phyloP scores from a whole-genome alignment of 2,797 vertebrate genomes.

The Leptatherina wallacei region DNA sequence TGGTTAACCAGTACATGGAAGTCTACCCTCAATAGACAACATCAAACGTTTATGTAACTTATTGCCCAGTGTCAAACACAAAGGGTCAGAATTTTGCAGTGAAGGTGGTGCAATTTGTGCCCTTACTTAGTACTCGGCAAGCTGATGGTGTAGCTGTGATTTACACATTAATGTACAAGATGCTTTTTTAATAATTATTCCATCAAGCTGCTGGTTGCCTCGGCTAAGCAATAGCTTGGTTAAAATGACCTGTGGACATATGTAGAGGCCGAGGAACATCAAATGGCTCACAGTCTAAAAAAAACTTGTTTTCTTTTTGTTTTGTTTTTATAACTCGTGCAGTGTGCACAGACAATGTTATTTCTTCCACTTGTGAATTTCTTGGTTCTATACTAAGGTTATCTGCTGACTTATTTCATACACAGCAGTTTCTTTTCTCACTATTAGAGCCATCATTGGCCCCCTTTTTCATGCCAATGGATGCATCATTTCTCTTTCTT shows the following conservation, averaged over 20 bases:
- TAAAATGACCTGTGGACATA: not conserved
- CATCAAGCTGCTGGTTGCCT: not conserved
- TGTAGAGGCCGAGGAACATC: not conserved
- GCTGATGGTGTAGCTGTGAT: not conserved
- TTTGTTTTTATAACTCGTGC: not conserved
- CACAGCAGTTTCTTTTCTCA: not conserved
- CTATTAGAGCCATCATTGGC: not conserved
- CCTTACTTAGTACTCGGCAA: not conserved
- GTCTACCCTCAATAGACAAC: conserved; percentile 18
- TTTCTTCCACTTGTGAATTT: not conserved
- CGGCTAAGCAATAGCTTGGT: not conserved
- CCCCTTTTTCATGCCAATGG: not conserved
- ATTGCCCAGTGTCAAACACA: conserved; percentile 15
- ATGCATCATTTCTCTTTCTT: not conserved
- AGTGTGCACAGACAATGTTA: not conserved
- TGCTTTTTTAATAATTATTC: not conserved
- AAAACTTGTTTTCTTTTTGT: too few species aligned
- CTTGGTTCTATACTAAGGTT: not conserved
- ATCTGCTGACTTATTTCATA: not conserved
- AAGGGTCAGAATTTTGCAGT: not conserved
- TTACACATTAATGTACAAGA: not conserved
- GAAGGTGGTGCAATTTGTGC: not conserved
- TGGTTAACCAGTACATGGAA: conserved; percentile 51
- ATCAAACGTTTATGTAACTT: conserved; percentile 26
- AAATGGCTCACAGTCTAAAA: not conserved